phyloP scores from a whole-genome alignment of 2,113 vertebrate species.

The Solenodon paradoxus region DNA sequence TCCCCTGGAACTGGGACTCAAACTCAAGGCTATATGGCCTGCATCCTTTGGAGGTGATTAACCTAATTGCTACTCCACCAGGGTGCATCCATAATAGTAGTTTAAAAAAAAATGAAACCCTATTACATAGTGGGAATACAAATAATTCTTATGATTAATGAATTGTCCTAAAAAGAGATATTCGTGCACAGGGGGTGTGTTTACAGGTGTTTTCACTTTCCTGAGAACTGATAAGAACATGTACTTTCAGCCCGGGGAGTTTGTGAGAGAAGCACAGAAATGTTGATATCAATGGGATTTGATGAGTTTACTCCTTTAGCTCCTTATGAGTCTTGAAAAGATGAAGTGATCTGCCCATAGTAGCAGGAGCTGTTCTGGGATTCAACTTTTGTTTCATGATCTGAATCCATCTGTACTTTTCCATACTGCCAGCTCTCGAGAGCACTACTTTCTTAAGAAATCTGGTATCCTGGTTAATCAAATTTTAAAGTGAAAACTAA shows the following conservation, averaged over 20 bases:
- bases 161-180: neutral
- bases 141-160: neutral
- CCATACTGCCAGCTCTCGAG: neutral
- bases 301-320: neutral
- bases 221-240: neutral
- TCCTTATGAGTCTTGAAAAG: neutral
- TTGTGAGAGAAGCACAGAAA: neutral
- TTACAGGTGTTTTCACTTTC: neutral
- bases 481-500: slow-evolving; percentile 20
- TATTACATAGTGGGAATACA: neutral
- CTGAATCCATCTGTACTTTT: neutral
- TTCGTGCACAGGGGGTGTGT: neutral
- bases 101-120: neutral
- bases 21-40: too few relatives aligned
- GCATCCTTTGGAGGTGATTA: too few relatives aligned
- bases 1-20: too few relatives aligned
- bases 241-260: neutral
- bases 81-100: neutral
- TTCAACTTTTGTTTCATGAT: neutral
- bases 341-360: neutral
- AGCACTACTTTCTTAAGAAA: neutral
- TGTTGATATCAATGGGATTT: neutral
- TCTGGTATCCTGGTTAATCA: neutral
- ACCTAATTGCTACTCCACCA: too few relatives aligned
- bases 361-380: neutral